Conservation (phyloP, 2,888 invertebrate species). For the Pollenia griseotomentosa region DNA sequence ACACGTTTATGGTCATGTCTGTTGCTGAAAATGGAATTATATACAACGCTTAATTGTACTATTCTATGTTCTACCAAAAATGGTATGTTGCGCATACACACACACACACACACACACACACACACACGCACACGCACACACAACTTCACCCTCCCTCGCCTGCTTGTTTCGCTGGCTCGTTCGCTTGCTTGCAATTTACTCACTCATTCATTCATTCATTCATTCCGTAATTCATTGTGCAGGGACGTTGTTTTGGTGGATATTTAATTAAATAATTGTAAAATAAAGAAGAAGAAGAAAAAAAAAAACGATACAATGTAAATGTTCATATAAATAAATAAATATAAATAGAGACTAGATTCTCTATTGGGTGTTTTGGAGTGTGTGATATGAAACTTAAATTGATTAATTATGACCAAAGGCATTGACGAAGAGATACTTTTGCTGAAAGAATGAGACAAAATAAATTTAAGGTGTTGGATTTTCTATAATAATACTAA, state of each 20-base stretch:
- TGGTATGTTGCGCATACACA: constrained; percentile 16
- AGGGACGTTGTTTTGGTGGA: neutral
- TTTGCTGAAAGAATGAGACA: neutral
- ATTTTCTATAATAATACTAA: neutral
- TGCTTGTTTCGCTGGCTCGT: neutral
- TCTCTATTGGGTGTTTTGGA: constrained; percentile 22
- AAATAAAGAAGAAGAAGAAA: too few relatives aligned
- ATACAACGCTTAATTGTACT: constrained; percentile 44
- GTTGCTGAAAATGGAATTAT: constrained; percentile 57
- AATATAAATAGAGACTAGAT: neutral
- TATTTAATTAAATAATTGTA: constrained; percentile 52
- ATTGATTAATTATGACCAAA: constrained; percentile 37
- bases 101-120: constrained; percentile 16
- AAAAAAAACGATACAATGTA: constrained; percentile 16
- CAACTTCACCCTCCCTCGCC: neutral
- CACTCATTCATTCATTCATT: neutral
- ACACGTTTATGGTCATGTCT: constrained; percentile 69
- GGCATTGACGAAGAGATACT: neutral
- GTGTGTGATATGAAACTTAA: constrained; percentile 51
- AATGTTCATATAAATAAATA: neutral
- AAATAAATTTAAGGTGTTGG: neutral
- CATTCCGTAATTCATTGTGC: neutral
- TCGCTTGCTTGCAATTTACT: neutral
- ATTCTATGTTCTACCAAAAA: constrained; percentile 42
- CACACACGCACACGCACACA: neutral